Evolutionary conservation across 1,140 invertebrate species (phyloP), one percentile per base, ranked within the genome.

Genomic region (Listronotus bonariensis): DNA sequence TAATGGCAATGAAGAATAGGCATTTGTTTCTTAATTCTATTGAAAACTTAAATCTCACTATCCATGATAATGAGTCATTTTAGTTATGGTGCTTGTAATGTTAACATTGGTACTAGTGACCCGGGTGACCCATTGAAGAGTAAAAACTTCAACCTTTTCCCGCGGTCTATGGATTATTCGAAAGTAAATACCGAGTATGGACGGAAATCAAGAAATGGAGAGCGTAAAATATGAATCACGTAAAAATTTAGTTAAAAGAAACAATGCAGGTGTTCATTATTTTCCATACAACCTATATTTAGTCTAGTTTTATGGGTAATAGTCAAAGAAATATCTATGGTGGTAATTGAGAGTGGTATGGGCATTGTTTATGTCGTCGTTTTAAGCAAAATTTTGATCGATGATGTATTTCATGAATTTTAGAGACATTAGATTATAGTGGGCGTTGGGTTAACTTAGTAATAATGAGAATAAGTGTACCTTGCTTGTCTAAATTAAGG

Each of bases 51-150:
- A 53, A 36, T 53, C 14, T 53, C 32, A 36, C 51, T 53, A 26
- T 53, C 32, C 32, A n/a, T 36, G 51, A n/a, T 36, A 53, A 53
- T 36, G 32, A 53, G 31, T 53, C 32, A 53, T 53, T 34, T n/a
- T 12, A 17, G 12, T 53, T 53, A 53, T 31, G 51, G 48, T 51
- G n/a, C 20, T 14, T 14, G 9, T 10, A 26, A 45, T 18, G 42
- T 58, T 58, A 58, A 58, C 55, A 58, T 58, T 58, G 55, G 55
- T 48, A 58, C 55, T 42, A 58, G 42, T 58, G 55, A 58, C 55
- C 55, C 40, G 42, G 11, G 31, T 42, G 55, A 58, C 55, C 43
- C 15, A 42, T 42, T 34, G 34, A 41, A 58, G 18, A 48, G 31
- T 18, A 58, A 58, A 58, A 58, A 58, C 43, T 45, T 48, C 42